A percentile compares a stretch with the other conserved stretches of the same genome.
Evolutionary conservation across 2,888 invertebrate species (phyloP).

Genomic region (Papilio protenor): DNA sequence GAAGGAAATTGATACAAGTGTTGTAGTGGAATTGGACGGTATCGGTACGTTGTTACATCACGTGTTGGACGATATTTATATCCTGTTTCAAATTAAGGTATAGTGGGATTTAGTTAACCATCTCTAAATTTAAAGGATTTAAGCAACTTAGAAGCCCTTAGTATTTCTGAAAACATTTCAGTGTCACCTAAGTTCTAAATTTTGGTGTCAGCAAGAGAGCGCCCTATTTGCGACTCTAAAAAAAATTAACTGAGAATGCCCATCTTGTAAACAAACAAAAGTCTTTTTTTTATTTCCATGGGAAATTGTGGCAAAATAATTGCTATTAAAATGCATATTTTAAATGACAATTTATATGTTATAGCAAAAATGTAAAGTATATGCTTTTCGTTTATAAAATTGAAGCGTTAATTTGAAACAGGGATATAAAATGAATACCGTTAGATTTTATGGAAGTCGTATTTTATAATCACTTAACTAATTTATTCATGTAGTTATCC

Average conservation of each 20-base stretch:
- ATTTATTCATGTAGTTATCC: constrained; percentile 47
- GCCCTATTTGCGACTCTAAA: too few species aligned
- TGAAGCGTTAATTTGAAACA: neutral
- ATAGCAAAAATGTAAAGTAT: neutral
- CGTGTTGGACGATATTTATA: constrained; percentile 27
- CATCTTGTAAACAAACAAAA: too few species aligned
- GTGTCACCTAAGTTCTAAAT: too few species aligned
- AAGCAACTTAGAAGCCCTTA: too few species aligned
- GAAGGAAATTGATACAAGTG: neutral
- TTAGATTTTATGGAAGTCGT: constrained; percentile 37
- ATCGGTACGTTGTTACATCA: constrained; percentile 40
- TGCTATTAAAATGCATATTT: neutral
- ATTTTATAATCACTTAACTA: constrained; percentile 43
- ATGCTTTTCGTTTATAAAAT: neutral
- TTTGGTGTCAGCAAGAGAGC: too few species aligned
- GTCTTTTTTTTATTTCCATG: too few species aligned
- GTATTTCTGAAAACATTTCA: too few species aligned
- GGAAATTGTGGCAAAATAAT: too few species aligned
- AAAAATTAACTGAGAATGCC: too few species aligned
- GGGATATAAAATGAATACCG: constrained; percentile 7
- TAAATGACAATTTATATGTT: neutral
- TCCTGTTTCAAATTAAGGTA: neutral
- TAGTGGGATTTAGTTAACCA: neutral
- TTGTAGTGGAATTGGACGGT: neutral
- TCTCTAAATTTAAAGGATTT: too few species aligned